phyloP scores from a whole-genome alignment of 2,888 invertebrate genomes.

The Oasisia sp. region DNA sequence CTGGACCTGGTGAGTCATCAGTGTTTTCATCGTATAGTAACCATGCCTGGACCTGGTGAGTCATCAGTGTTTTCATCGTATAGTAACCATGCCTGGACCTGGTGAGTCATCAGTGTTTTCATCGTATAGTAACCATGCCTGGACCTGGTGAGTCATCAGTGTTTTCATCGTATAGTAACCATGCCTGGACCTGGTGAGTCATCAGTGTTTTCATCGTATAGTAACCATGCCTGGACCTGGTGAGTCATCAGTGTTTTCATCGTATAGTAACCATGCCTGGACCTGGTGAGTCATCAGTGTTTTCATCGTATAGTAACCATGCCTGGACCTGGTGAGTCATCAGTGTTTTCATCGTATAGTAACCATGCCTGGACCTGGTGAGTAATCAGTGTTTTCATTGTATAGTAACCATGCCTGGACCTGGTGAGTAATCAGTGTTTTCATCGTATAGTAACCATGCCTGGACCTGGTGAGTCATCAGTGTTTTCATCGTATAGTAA shows the following conservation, averaged over 20 bases:
- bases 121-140: conserved; percentile 48
- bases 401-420: conserved; percentile 54
- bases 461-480: conserved; percentile 66
- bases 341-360: no score
- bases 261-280: conserved; percentile 51
- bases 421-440: conserved; percentile 61
- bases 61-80: no score
- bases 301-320: no score
- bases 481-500: no score
- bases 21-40: no score
- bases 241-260: conserved; percentile 47
- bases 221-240: conserved; percentile 65
- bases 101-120: conserved; percentile 55
- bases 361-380: conserved; percentile 67
- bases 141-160: conserved; percentile 64
- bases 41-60: conserved; percentile 68
- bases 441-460: not conserved
- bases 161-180: no score
- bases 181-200: conserved; percentile 67
- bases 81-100: conserved; percentile 62
- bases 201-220: no score
- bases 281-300: conserved; percentile 63
- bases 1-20: conserved; percentile 37
- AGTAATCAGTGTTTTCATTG: conserved; percentile 35
- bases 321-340: conserved; percentile 67